Percentiles rank a stretch among this genome's conserved stretches.
These are phyloP conservation scores for Megaceryle maxima DNA, from an alignment of 2,113 vertebrate species.

Conservation along the genomic window DNA sequence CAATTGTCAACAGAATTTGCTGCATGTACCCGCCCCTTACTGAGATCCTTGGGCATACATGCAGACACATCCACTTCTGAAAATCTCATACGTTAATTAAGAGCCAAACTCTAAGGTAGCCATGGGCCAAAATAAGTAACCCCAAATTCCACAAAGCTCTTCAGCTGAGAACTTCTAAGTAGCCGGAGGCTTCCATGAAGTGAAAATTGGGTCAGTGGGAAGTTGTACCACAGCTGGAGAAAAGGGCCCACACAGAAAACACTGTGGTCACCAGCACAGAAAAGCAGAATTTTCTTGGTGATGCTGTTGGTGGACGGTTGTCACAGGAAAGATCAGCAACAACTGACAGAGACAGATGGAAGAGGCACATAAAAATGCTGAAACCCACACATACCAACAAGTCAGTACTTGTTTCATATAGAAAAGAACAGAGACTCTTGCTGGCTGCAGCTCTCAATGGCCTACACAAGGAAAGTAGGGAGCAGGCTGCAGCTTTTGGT, in stretches of 20 bases:
- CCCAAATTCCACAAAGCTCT: background rate
- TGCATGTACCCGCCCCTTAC: background rate
- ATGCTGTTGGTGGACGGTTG: background rate
- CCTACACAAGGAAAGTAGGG: rapidly evolving
- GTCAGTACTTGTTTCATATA: background rate
- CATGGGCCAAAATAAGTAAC: background rate
- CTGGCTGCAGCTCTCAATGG: background rate
- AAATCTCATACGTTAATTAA: background rate
- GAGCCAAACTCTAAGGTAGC: background rate
- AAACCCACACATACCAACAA: background rate
- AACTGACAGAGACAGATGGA: background rate
- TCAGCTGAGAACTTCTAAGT: background rate
- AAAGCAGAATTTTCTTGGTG: background rate
- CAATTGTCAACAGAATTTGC: background rate
- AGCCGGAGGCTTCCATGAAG: background rate
- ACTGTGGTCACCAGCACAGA: background rate
- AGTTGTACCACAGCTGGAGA: background rate
- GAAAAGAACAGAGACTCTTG: background rate
- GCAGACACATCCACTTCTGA: background rate
- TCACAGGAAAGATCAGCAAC: background rate
- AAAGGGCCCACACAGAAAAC: background rate
- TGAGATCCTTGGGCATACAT: background rate
- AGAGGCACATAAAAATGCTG: background rate
- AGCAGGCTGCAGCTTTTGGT: background rate
- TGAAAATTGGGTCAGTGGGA: rapidly evolving